These are phyloP conservation scores for Zoanthus solanderi DNA, from an alignment of 92 coral and sea anemone species.

Conservation along the genomic window DNA sequence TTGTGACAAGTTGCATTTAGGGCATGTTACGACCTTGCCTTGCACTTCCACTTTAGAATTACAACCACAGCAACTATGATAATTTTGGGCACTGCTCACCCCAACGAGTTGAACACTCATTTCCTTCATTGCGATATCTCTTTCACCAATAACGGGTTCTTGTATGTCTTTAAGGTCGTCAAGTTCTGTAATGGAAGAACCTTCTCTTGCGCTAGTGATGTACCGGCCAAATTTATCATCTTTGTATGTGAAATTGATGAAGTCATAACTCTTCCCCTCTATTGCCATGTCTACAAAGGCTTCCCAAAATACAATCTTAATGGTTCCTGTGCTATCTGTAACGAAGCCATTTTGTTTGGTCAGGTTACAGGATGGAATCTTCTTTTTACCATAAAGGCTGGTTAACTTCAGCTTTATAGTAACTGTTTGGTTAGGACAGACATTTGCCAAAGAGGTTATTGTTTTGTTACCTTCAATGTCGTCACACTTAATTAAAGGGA, in stretches of 20 bases:
- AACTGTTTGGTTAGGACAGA: constrained; percentile 15
- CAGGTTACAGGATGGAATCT: constrained; percentile 15
- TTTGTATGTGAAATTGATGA: constrained; percentile 18
- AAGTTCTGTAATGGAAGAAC: constrained; percentile 17
- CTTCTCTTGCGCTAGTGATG: background rate
- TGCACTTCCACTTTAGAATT: constrained; percentile 4
- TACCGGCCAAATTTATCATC: constrained; percentile 15
- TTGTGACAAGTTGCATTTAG: constrained; percentile 3
- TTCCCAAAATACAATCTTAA: constrained; percentile 26
- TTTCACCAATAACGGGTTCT: constrained; percentile 1
- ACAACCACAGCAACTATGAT: constrained; percentile 10
- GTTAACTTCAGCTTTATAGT: constrained; percentile 20
- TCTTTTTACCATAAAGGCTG: constrained; percentile 19
- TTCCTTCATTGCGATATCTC: background rate
- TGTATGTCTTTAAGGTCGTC: constrained; percentile 14
- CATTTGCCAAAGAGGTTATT: constrained; percentile 24
- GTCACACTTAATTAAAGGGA: constrained; percentile 28
- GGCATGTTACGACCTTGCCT: constrained; percentile 9
- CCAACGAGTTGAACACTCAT: constrained; percentile 12
- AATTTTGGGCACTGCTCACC: constrained; percentile 6
- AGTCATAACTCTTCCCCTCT: constrained; percentile 13
- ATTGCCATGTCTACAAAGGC: constrained; percentile 24
- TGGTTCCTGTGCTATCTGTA: constrained; percentile 27
- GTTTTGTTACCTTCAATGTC: constrained; percentile 23
- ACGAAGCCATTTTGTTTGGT: constrained; percentile 25